Conservation (phyloP, 2,888 invertebrate genomes). For the Empis livida region DNA sequence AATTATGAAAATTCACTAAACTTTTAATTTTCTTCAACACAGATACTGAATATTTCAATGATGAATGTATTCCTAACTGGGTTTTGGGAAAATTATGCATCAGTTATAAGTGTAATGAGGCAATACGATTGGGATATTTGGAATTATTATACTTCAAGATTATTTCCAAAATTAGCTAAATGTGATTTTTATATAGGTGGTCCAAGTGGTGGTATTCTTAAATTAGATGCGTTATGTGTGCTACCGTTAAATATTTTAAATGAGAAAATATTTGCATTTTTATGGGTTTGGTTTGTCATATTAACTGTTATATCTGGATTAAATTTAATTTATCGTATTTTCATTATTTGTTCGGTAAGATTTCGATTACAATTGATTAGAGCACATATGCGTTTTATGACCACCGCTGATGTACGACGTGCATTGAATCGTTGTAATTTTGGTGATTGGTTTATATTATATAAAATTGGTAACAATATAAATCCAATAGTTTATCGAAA, state of each 20-base stretch:
- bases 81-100: constrained; percentile 28
- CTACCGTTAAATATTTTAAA: constrained; percentile 65
- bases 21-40: background rate
- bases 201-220: constrained; percentile 65
- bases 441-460: constrained; percentile 68
- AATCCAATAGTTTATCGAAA: constrained; percentile 40
- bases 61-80: constrained; percentile 28
- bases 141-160: constrained; percentile 27
- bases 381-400: constrained; percentile 20
- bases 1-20: background rate
- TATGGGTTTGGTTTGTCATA: constrained; percentile 62
- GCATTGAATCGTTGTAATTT: constrained; percentile 33
- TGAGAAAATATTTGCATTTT: constrained; percentile 61
- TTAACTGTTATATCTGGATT: constrained; percentile 47
- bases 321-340: constrained; percentile 51
- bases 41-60: constrained; percentile 26
- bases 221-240: constrained; percentile 65
- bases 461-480: constrained; percentile 63
- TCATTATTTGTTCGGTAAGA: constrained; percentile 40
- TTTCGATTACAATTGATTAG: constrained; percentile 24
- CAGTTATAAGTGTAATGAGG: constrained; percentile 24
- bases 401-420: constrained; percentile 15
- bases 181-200: constrained; percentile 80
- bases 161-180: constrained; percentile 60
- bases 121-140: constrained; percentile 25